Base-by-base conservation (phyloP, 37 sponge, comb jelly and placozoan genomes). In the Halichondria panicea region DNA sequence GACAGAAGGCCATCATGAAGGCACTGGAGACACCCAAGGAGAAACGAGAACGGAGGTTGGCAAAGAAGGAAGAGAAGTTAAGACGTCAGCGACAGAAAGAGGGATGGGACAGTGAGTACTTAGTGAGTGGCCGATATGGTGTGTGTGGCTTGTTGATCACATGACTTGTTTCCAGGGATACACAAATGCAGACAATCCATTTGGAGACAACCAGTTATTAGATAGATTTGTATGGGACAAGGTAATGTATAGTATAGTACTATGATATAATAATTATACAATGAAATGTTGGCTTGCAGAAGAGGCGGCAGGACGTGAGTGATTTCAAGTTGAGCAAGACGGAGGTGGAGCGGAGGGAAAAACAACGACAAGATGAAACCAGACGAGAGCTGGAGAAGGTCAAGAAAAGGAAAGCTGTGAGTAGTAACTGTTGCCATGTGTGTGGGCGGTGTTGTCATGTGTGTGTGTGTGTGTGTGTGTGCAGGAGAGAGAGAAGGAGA, bases 201-300 rank as follows among this genome's bases (percentile, higher is more conserved):
- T 96, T 81, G 97, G 97, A 42, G 97, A 96, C 43, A 68, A 86
- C 24, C 74, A 83, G 39, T 66, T 96, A n/a, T 72, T 88, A 30
- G 82, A 93, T 9, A 87, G 68, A 36, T 96, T 96, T 75, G 91
- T 93, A 0, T 96, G 97, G 97, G 84, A 91, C 3, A 88, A 95
- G 93, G 92, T 90, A 55, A 18, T 1, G 28, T 25, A n/a, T 59
- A n/a, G 11, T n/a, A 59, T 27, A 59, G 60, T 22, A 59, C 22
- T 15, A 48, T 15, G 11, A 18, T 48, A 48, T 15, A 63, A 12
- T 21, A 32, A 30, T 43, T 21, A 41, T 41, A 8, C 34, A 9
- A 24, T n/a, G 31, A 40, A 48, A 18, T 18, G 11, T 18, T 58
- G n/a, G 21, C 21, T 0, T 37, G 1, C 46, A 91, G 94, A 96